Conservation (phyloP, 2,113 vertebrate genomes). For the Hippolais icterina region DNA sequence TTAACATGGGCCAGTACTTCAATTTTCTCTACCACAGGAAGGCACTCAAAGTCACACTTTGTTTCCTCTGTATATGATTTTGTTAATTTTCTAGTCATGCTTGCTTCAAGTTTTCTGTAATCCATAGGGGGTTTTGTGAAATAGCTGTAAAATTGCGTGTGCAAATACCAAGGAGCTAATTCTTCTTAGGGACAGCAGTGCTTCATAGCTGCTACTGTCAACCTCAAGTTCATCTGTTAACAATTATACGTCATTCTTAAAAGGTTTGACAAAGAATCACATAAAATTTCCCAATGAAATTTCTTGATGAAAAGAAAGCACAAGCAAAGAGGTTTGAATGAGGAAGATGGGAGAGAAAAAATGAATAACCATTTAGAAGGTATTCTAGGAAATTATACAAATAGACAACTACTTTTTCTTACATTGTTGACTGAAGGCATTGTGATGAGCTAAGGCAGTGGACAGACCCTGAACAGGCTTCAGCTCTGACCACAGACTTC, state of each 20-base stretch:
- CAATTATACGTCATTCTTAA: background rate
- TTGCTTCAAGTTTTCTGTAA: background rate
- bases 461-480: background rate
- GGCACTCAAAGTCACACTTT: background rate
- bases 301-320: background rate
- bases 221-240: background rate
- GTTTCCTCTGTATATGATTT: background rate
- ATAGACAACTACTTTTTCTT: background rate
- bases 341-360: background rate
- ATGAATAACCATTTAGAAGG: background rate
- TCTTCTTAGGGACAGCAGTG: background rate
- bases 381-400: background rate
- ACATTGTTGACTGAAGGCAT: background rate
- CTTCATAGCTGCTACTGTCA: background rate
- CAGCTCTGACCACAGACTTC: background rate
- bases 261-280: background rate
- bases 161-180: background rate
- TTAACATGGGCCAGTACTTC: background rate
- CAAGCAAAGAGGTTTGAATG: background rate
- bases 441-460: rapidly evolving
- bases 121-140: background rate
- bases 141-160: background rate
- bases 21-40: background rate
- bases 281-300: background rate
- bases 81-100: background rate